A percentile compares a stretch with the other conserved stretches of the same genome.
Conservation (phyloP, 1,140 invertebrate species). For the Scaptomyza graminum region DNA sequence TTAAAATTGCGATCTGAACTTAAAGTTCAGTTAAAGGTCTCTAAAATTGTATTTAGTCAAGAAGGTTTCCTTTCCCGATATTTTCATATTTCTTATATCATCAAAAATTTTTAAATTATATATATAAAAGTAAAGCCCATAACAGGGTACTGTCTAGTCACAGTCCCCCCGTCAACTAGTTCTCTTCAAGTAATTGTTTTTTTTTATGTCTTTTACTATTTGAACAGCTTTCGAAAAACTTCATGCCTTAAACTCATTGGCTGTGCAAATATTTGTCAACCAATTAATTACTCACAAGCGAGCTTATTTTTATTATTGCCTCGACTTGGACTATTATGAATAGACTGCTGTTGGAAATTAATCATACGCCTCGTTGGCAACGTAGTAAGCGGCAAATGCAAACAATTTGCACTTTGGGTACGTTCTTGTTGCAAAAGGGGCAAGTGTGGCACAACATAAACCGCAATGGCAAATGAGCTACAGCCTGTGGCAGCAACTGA, state of each 20-base stretch:
- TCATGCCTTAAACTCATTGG: constrained; percentile 51
- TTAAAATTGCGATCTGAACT: no score
- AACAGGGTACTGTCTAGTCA: neutral
- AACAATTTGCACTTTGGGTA: constrained; percentile 31
- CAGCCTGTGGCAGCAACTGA: constrained; percentile 15
- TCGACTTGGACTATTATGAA: constrained; percentile 33
- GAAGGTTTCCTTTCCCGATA: no score
- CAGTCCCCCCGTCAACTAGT: neutral
- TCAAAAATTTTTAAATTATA: no score
- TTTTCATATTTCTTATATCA: no score
- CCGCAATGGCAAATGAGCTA: constrained; percentile 34
- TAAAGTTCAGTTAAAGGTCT: no score
- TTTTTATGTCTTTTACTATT: constrained; percentile 32
- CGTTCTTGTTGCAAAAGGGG: neutral
- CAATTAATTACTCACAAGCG: constrained; percentile 69
- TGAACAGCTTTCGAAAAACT: constrained; percentile 54
- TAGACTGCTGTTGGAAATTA: constrained; percentile 49
- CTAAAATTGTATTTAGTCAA: no score
- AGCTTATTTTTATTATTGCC: constrained; percentile 58
- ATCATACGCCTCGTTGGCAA: constrained; percentile 66
- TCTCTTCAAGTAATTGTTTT: constrained; percentile 15
- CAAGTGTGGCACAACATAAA: neutral
- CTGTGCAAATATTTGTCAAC: constrained; percentile 66
- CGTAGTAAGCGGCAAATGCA: constrained; percentile 34
- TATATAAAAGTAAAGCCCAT: no score